A percentile compares a stretch with the other conserved stretches of the same genome.
Conservation (phyloP, 2,113 vertebrate genomes). For the Odocoileus hemionus region DNA sequence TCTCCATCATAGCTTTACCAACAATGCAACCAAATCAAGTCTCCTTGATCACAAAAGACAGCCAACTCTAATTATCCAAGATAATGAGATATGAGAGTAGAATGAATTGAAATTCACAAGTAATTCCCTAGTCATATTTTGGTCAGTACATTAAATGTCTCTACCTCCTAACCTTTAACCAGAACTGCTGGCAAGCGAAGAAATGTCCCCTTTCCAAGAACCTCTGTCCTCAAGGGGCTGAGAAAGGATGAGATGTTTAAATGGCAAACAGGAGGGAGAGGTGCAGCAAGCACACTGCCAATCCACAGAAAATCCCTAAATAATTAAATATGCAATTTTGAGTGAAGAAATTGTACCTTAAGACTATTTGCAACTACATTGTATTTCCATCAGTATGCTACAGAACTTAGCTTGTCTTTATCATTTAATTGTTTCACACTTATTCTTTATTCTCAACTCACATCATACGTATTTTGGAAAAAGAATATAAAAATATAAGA, state of each 20-base stretch:
- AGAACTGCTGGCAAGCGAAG: neutral
- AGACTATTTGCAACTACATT: neutral
- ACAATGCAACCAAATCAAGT: neutral
- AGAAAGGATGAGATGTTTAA: neutral
- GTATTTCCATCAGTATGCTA: neutral
- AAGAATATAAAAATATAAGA: neutral
- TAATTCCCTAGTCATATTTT: neutral
- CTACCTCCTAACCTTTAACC: neutral
- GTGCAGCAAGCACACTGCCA: neutral
- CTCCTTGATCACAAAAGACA: neutral
- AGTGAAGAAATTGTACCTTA: neutral
- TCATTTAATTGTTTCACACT: neutral
- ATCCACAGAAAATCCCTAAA: neutral
- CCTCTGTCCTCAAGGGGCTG: neutral
- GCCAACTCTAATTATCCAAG: neutral
- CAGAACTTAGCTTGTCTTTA: neutral
- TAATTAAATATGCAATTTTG: neutral
- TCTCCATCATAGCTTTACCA: neutral
- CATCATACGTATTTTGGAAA: neutral
- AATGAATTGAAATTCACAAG: constrained; percentile 25
- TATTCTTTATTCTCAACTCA: neutral
- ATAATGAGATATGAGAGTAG: neutral
- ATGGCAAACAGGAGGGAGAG: neutral
- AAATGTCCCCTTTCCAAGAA: neutral
- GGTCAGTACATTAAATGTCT: neutral